Evolutionary conservation across 2,113 vertebrate species (phyloP).

Genomic region (Choloepus hoffmanni): DNA sequence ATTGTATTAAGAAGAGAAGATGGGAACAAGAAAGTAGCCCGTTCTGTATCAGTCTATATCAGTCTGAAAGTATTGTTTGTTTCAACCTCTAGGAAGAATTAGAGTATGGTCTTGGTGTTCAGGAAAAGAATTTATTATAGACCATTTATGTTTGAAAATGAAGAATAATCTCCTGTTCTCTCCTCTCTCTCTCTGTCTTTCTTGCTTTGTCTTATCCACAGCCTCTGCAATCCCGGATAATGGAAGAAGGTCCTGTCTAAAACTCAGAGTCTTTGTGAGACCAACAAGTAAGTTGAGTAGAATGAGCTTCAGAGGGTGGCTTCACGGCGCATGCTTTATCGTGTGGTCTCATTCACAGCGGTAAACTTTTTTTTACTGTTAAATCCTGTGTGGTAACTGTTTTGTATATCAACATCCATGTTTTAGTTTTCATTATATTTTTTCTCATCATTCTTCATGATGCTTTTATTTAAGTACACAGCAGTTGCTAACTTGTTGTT

Average conservation of each 20-base stretch:
- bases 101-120: neutral
- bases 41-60: neutral
- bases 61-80: conserved; percentile 10
- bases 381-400: conserved; percentile 85
- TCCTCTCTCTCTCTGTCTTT: conserved; percentile 54
- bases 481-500: conserved; percentile 91
- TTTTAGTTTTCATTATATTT: conserved; percentile 85
- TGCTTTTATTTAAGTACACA: conserved; percentile 86
- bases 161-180: conserved; percentile 64
- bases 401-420: conserved; percentile 83
- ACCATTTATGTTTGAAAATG: conserved; percentile 41
- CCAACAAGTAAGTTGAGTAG: conserved; percentile 95
- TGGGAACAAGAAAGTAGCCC: neutral
- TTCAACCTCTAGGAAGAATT: conserved; percentile 11
- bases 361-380: conserved; percentile 80
- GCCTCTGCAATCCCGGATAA: conserved; percentile 97
- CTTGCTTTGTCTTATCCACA: conserved; percentile 81
- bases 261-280: conserved; percentile 98
- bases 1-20: neutral
- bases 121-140: neutral
- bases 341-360: conserved; percentile 84
- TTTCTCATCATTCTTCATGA: conserved; percentile 88
- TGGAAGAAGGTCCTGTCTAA: conserved; percentile 96
- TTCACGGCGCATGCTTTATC: conserved; percentile 81
- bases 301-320: conserved; percentile 78